Base-by-base conservation (phyloP, 2,113 vertebrate species). In the Pseudopodoces humilis region DNA sequence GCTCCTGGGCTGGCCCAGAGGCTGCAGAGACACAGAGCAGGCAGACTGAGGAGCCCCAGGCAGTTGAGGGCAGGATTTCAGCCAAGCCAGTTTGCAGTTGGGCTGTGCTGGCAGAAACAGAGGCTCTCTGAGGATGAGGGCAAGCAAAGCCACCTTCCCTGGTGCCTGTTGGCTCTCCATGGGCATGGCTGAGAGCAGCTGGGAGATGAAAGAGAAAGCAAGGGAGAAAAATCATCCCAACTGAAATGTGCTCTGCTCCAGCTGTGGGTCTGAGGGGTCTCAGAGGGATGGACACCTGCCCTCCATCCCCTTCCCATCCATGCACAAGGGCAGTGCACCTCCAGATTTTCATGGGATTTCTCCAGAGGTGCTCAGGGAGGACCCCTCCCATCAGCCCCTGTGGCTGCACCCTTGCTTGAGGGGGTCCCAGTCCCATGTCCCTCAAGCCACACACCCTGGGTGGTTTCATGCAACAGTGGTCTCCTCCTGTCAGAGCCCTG, bases 401-500 rank as follows among this genome's bases (percentile, higher is more conserved):
- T 53, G 58, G 35, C 53, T 79, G n/a, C 22, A 44, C 7, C 53
- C 31, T 41, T 72, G 28, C 39, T 76, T 22, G 5, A 79, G n/a
- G 19, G 11, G 3, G 5, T 84, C 23, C 18, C 2, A 2, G 13
- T 18, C 15, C 8, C 1, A 1, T 0, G 2, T 8, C 4, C 8
- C 9, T 4, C 3, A 33, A 39, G 21, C 25, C 58, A 50, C 41
- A 43, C 14, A 11, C 6, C 6, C 7, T 2, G 2, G 18, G 23
- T 43, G n/a, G n/a, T 86, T 81, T 60, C 28, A 12, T 39, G 21
- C 0, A 7, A 10, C 2, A 1, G 15, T 39, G 53, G 27, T 75
- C 18, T 39, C 9, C 20, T 77, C 72, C 46, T 64, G 78, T 39
- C 2, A 5, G 41, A 2, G 6, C 62, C 44, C 58, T 4, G 11